Evolutionary conservation across 2,797 vertebrate genomes (phyloP), one percentile per base, ranked within the genome.

Genomic region (Mormyrops attenuatus): DNA sequence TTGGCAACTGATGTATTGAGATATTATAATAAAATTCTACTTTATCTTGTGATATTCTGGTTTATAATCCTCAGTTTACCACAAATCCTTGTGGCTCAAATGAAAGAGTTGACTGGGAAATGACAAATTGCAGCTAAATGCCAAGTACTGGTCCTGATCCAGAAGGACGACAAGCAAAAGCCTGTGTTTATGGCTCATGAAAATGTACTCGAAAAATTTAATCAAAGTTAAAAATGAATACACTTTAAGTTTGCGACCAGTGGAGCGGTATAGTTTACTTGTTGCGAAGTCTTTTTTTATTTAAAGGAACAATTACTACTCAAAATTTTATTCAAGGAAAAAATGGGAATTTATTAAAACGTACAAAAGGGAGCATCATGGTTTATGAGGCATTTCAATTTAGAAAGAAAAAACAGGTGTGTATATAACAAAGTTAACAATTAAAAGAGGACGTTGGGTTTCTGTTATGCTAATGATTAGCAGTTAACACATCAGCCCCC

Each of bases 61-160:
- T 80, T 80, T 80, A 41, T 80, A 80, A 80, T 80, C 73, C 73
- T 13, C 38, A 20, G 17, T 80, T 80, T 80, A 44, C 6, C 38
- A 80, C 73, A 80, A 80, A 80, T 80, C 73, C 73, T 80, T 80
- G 73, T 44, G 73, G 38, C 73, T 80, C 38, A 80, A 41, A 80
- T 38, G 38, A 17, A 41, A 44, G 38, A 20, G 38, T 80, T 41
- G 73, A 44, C 15, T 80, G 44, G 73, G 17, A 80, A 41, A 44
- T 80, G 38, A 80, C 73, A 80, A 44, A 80, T 80, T 41, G 73
- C 17, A 44, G 34, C 34, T 80, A 80, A 77, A 77, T 77, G 69
- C 69, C 69, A 77, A 80, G 73, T 44, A 80, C 38, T 80, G 73
- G 38, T 80, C 15, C 73, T 80, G 38, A 80, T 80, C 73, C 73